Percentiles rank a stretch among this genome's conserved stretches.
These are phyloP conservation scores for Lasioglossum pauxillum DNA, from an alignment of 2,888 invertebrate species.

Conservation along the genomic window DNA sequence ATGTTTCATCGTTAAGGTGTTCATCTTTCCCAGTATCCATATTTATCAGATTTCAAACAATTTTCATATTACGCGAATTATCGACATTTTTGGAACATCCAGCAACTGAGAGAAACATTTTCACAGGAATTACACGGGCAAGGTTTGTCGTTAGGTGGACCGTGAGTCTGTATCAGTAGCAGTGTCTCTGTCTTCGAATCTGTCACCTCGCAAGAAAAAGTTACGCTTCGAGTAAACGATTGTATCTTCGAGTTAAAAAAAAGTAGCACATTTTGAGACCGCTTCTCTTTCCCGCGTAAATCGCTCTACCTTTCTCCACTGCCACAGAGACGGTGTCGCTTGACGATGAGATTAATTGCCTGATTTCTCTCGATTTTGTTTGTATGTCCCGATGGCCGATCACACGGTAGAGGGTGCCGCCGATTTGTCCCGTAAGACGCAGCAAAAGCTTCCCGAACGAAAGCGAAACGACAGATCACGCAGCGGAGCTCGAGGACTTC, in stretches of 20 bases:
- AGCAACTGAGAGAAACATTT: not conserved
- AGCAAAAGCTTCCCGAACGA: constrained; percentile 79
- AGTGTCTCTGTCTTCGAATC: constrained; percentile 12
- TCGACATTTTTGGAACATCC: not conserved
- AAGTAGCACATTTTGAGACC: constrained; percentile 25
- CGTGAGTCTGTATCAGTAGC: not conserved
- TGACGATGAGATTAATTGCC: constrained; percentile 51
- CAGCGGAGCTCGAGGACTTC: constrained; percentile 76
- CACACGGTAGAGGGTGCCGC: constrained; percentile 74
- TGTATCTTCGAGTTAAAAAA: constrained; percentile 15
- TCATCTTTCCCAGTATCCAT: not conserved
- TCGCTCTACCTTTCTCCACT: constrained; percentile 1
- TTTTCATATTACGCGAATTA: not conserved
- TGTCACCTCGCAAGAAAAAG: constrained; percentile 8
- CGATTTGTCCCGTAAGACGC: constrained; percentile 77
- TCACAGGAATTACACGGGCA: not conserved
- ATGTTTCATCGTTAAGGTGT: not conserved
- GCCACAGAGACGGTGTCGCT: constrained; percentile 4
- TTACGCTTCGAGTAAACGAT: constrained; percentile 26
- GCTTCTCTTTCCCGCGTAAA: constrained; percentile 39
- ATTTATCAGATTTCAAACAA: not conserved
- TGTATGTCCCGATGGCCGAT: constrained; percentile 53
- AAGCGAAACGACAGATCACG: constrained; percentile 75
- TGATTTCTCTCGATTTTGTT: constrained; percentile 61
- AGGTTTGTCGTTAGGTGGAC: not conserved